phyloP scores from a whole-genome alignment of 2,888 invertebrate genomes.

The Watsonalla cultraria region DNA sequence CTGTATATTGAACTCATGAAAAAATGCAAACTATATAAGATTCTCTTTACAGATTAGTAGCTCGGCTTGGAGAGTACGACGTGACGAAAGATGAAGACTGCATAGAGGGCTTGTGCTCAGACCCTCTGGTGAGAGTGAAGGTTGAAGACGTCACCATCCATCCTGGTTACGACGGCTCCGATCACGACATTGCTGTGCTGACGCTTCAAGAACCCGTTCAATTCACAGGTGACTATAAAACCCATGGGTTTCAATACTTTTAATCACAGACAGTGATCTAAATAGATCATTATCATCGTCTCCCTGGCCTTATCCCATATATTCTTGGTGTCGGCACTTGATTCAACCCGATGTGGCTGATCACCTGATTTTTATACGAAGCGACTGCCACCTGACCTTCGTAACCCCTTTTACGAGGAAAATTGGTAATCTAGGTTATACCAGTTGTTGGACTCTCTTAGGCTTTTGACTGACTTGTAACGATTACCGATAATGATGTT shows the following conservation, averaged over 20 bases:
- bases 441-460: too few relatives aligned
- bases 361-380: too few relatives aligned
- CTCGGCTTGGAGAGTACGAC: conserved; percentile 40
- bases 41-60: conserved; percentile 23
- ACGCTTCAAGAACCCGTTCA: conserved; percentile 29
- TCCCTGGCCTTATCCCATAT: too few relatives aligned
- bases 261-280: too few relatives aligned
- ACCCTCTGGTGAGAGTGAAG: conserved; percentile 19
- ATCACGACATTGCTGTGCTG: conserved; percentile 41
- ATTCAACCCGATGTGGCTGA: too few relatives aligned
- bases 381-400: too few relatives aligned
- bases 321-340: background rate
- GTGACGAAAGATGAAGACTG: conserved; percentile 21
- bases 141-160: conserved; percentile 27
- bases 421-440: too few relatives aligned
- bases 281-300: background rate
- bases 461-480: too few relatives aligned
- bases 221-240: conserved; percentile 36
- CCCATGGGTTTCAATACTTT: background rate
- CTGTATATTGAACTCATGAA: too few relatives aligned
- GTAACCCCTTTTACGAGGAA: too few relatives aligned
- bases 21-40: background rate
- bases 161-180: conserved; percentile 26
- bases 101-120: conserved; percentile 27
- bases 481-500: too few relatives aligned